These are phyloP conservation scores for Hemicrepidius hirtus DNA, from an alignment of 2,888 invertebrate genomes.

Conservation along the genomic window DNA sequence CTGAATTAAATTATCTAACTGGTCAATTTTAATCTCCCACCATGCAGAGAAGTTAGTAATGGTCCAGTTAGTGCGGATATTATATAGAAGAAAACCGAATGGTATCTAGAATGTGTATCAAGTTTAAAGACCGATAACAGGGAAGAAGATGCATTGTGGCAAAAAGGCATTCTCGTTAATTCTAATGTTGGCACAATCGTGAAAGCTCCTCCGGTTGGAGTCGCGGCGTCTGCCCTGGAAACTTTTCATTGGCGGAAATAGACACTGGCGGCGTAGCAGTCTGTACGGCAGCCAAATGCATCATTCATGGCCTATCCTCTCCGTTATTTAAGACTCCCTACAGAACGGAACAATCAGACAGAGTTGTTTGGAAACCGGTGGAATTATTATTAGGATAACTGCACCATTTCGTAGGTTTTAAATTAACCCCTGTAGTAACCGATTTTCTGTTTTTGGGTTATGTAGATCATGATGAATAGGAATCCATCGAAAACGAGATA, in stretches of 20 bases:
- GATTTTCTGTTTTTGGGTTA: too few relatives aligned
- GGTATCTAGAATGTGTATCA: slow-evolving; percentile 9
- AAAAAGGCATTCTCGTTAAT: slow-evolving; percentile 43
- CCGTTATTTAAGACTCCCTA: slow-evolving; percentile 26
- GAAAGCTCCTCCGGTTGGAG: slow-evolving; percentile 36
- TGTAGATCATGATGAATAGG: too few relatives aligned
- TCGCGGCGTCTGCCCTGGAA: slow-evolving; percentile 35
- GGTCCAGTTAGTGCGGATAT: background rate
- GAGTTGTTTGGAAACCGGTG: slow-evolving; percentile 17
- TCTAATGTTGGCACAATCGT: slow-evolving; percentile 40
- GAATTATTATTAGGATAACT: slow-evolving; percentile 21
- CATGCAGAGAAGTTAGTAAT: too few relatives aligned
- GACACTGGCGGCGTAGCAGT: slow-evolving; percentile 30
- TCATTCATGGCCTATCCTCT: slow-evolving; percentile 35
- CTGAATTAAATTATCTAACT: too few relatives aligned
- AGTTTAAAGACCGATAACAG: slow-evolving; percentile 17
- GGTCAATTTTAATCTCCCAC: too few relatives aligned
- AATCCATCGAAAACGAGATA: too few relatives aligned
- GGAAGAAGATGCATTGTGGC: slow-evolving; percentile 33
- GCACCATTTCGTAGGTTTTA: background rate
- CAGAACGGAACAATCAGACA: slow-evolving; percentile 10
- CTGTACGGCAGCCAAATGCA: slow-evolving; percentile 37
- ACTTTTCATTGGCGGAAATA: slow-evolving; percentile 31
- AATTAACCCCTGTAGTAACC: too few relatives aligned
- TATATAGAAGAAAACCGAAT: background rate